Evolutionary conservation across 2,888 invertebrate genomes (phyloP).

Genomic region (Melitaea athalia): DNA sequence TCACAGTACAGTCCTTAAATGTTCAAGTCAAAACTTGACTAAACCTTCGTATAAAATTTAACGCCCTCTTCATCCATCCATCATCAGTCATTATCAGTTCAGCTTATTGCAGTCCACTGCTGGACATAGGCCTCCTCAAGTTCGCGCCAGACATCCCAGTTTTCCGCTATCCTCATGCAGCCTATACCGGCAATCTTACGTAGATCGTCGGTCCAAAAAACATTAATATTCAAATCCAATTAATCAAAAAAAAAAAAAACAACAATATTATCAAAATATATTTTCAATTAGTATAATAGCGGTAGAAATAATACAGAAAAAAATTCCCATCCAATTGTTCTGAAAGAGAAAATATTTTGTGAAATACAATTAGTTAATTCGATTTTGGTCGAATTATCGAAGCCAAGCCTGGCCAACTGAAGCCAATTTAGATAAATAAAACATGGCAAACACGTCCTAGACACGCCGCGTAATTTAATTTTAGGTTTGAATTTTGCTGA

Average conservation of each 20-base stretch:
- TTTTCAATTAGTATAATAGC: too few species aligned
- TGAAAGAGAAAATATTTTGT: constrained; percentile 7
- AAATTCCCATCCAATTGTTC: constrained; percentile 1
- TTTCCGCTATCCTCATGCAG: too few species aligned
- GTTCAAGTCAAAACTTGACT: not conserved
- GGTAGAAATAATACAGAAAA: too few species aligned
- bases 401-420: constrained; percentile 20
- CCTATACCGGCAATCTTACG: too few species aligned
- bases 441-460: constrained; percentile 23
- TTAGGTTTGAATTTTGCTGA: constrained; percentile 12
- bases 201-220: too few species aligned
- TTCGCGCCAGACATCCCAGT: too few species aligned
- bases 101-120: too few species aligned
- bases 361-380: constrained; percentile 2
- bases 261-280: not conserved
- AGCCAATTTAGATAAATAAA: not conserved
- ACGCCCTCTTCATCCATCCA: too few species aligned
- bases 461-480: constrained; percentile 27
- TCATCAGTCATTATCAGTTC: too few species aligned
- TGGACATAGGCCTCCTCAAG: too few species aligned
- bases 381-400: constrained; percentile 23
- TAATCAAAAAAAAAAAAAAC: too few species aligned
- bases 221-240: too few species aligned
- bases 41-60: not conserved
- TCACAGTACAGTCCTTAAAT: not conserved